A percentile compares a stretch with the other conserved stretches of the same genome.
Conservation (phyloP, 1,140 invertebrate genomes). For the Rhysida immarginata region DNA sequence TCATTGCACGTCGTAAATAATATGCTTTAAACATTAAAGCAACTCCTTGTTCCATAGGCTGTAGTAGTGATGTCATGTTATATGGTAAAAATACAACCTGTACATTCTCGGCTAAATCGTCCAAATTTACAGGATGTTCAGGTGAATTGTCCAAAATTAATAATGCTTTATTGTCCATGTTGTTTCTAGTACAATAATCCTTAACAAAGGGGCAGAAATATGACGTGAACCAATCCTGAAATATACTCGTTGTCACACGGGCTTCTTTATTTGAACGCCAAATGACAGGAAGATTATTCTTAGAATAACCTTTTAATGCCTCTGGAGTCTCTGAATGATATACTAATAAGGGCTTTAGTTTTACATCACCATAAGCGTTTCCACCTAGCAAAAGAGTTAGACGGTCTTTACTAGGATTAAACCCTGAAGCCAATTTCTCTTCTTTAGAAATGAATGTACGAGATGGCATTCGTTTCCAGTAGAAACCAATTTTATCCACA, state of each 20-base stretch:
- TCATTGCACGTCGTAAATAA: not conserved
- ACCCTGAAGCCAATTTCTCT: not conserved
- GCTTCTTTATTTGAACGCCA: conserved; percentile 30
- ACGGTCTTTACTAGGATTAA: conserved; percentile 6
- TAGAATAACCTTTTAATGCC: conserved; percentile 27
- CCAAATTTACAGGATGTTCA: not conserved
- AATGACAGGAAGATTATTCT: conserved; percentile 26
- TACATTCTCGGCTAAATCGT: not conserved
- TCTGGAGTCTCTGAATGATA: conserved; percentile 21
- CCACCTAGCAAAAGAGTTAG: conserved; percentile 5
- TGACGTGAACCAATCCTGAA: conserved; percentile 26
- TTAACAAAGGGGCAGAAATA: conserved; percentile 19
- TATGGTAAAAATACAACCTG: not conserved
- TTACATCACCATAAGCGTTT: conserved; percentile 8
- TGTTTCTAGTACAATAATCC: not conserved
- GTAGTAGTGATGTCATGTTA: not conserved
- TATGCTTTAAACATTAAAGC: not conserved
- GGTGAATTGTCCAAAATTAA: not conserved
- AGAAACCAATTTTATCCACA: conserved; percentile 28
- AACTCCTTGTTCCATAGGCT: not conserved
- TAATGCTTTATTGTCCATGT: not conserved
- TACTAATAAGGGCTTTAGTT: conserved; percentile 6
- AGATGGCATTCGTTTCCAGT: conserved; percentile 23
- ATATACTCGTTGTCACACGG: conserved; percentile 28
- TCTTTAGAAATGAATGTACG: conserved; percentile 10